Conservation (phyloP, 2,888 invertebrate species). For the Pristionchus fissidentatus region DNA sequence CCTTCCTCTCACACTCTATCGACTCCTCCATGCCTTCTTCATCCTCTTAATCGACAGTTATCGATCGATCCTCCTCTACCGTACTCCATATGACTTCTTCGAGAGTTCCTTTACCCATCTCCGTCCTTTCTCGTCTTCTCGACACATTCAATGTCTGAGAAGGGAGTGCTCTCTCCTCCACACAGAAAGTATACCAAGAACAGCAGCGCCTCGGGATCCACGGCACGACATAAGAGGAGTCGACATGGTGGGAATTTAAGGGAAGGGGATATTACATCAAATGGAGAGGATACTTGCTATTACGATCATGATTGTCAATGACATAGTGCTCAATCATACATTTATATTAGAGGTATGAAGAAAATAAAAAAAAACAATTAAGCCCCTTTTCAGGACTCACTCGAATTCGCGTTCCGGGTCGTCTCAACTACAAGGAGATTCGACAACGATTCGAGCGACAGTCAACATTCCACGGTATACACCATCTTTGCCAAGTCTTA, state of each 20-base stretch:
- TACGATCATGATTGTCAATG: background rate
- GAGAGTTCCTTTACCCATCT: background rate
- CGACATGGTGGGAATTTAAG: slow-evolving; percentile 22
- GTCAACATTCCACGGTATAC: slow-evolving; percentile 69
- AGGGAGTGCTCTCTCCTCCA: slow-evolving; percentile 29
- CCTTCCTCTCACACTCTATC: background rate
- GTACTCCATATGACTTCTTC: slow-evolving; percentile 39
- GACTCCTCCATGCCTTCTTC: slow-evolving; percentile 18
- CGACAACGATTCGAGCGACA: slow-evolving; percentile 63
- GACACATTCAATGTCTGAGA: slow-evolving; percentile 41
- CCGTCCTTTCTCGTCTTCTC: slow-evolving; percentile 6
- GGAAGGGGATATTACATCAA: slow-evolving; percentile 2
- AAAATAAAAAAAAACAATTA: background rate
- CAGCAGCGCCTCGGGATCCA: background rate
- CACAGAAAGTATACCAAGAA: slow-evolving; percentile 21
- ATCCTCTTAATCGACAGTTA: background rate
- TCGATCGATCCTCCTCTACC: slow-evolving; percentile 17
- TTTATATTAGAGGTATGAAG: background rate
- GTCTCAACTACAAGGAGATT: slow-evolving; percentile 65
- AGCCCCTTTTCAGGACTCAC: slow-evolving; percentile 57
- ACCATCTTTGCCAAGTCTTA: background rate
- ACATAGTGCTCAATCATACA: background rate
- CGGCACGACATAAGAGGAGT: slow-evolving; percentile 6
- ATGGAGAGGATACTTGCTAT: background rate
- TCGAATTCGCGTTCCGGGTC: slow-evolving; percentile 61